phyloP scores from a whole-genome alignment of 2,113 vertebrate genomes.

The Oophaga pumilio region DNA sequence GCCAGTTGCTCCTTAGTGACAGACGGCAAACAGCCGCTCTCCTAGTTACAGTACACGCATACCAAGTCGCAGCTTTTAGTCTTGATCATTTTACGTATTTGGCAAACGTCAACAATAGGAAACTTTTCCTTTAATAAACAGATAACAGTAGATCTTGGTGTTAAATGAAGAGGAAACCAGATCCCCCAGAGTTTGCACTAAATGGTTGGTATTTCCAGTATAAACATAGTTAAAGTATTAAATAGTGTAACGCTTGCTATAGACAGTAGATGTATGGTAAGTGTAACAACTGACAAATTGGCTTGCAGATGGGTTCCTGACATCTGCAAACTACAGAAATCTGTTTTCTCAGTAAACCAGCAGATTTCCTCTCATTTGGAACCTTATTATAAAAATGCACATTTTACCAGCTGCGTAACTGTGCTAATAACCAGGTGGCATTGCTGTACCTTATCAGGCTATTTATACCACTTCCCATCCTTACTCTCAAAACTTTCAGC shows the following conservation, averaged over 20 bases:
- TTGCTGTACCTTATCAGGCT: not conserved
- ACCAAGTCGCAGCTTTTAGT: too few species aligned
- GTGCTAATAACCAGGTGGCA: conserved; percentile 46
- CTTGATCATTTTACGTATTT: not conserved
- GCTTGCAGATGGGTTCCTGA: not conserved
- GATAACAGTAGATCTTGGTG: not conserved
- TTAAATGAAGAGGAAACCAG: not conserved
- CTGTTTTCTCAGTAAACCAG: not conserved
- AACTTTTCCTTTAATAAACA: not conserved
- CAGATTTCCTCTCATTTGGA: conserved; percentile 43
- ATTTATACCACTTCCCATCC: conserved; percentile 34
- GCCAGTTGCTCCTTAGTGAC: too few species aligned
- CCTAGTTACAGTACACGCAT: too few species aligned
- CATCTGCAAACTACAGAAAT: conserved; percentile 43
- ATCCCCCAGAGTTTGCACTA: not conserved
- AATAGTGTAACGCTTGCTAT: not conserved
- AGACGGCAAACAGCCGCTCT: too few species aligned
- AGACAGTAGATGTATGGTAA: not conserved
- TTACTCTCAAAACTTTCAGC: conserved; percentile 30
- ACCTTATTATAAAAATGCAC: conserved; percentile 20
- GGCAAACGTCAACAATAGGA: not conserved
- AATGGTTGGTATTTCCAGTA: not conserved
- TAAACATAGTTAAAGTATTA: conserved; percentile 1
- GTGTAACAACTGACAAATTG: not conserved
- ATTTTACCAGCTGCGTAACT: conserved; percentile 48